Conservation (phyloP, 2,113 vertebrate species). For the Anhinga anhinga region DNA sequence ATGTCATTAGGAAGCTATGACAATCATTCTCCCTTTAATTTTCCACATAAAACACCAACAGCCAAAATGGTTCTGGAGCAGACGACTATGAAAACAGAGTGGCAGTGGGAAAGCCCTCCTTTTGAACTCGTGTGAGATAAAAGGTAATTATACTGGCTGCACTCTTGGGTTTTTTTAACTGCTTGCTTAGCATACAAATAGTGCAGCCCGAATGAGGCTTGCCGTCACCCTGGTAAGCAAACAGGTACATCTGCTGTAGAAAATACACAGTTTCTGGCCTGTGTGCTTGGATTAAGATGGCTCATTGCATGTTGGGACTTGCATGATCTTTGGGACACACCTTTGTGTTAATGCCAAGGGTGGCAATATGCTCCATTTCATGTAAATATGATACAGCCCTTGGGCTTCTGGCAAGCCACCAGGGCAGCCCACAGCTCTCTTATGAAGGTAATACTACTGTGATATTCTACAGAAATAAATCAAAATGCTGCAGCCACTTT, state of each 20-base stretch:
- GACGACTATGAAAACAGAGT: background rate
- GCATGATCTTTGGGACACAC: background rate
- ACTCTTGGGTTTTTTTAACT: background rate
- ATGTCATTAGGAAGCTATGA: constrained; percentile 27
- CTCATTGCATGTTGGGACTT: background rate
- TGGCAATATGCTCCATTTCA: constrained; percentile 4
- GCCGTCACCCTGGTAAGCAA: constrained; percentile 34
- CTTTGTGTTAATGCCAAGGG: constrained; percentile 32
- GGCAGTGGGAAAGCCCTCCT: constrained; percentile 11
- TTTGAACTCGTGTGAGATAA: constrained; percentile 29
- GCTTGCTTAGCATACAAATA: constrained; percentile 2
- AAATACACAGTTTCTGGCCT: background rate
- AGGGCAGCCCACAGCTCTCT: background rate
- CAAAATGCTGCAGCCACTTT: background rate
- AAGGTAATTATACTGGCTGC: constrained; percentile 10
- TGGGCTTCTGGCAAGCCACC: constrained; percentile 18
- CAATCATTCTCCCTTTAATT: constrained; percentile 24
- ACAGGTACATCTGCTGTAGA: background rate
- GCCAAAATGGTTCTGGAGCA: constrained; percentile 8
- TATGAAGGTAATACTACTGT: background rate
- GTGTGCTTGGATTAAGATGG: background rate
- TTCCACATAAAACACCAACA: background rate
- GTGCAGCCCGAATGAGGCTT: background rate
- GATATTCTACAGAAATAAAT: background rate
- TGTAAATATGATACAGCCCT: background rate